These are phyloP conservation scores for Tenthredo mesomela DNA, from an alignment of 2,888 invertebrate species.

Conservation along the genomic window DNA sequence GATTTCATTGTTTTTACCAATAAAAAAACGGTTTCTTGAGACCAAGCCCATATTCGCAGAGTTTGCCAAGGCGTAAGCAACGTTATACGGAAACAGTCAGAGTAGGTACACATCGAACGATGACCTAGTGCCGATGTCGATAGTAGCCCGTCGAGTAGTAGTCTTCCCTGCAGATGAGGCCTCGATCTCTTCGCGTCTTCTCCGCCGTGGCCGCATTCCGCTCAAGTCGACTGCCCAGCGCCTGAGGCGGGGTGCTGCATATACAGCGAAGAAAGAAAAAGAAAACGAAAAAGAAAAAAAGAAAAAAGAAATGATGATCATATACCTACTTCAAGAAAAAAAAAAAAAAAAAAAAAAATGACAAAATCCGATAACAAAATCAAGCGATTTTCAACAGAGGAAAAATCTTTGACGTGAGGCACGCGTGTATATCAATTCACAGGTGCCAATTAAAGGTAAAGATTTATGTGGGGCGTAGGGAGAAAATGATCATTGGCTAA, in stretches of 20 bases:
- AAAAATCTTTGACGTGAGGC: conserved; percentile 4
- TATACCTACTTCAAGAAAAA: not conserved
- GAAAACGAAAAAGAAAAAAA: not conserved
- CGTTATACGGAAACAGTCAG: conserved; percentile 41
- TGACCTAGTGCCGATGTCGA: conserved; percentile 54
- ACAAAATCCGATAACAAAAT: not conserved
- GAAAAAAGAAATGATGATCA: not conserved
- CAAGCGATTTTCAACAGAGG: not conserved
- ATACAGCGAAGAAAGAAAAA: not conserved
- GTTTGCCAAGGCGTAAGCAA: conserved; percentile 34
- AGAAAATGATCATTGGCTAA: not conserved
- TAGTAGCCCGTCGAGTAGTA: conserved; percentile 52
- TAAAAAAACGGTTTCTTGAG: not conserved
- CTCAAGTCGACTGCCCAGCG: conserved; percentile 38
- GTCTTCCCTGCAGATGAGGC: conserved; percentile 41
- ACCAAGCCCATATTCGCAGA: not conserved
- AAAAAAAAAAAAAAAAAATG: not conserved
- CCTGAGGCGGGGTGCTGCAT: conserved; percentile 37
- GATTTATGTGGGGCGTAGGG: not conserved
- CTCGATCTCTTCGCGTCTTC: conserved; percentile 55
- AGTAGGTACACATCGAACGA: conserved; percentile 41
- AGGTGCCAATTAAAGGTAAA: not conserved
- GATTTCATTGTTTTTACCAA: not conserved
- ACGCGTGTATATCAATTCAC: not conserved
- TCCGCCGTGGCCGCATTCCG: conserved; percentile 55